Base-by-base conservation (phyloP, 1,140 invertebrate genomes). In the Drosophila subobscura region DNA sequence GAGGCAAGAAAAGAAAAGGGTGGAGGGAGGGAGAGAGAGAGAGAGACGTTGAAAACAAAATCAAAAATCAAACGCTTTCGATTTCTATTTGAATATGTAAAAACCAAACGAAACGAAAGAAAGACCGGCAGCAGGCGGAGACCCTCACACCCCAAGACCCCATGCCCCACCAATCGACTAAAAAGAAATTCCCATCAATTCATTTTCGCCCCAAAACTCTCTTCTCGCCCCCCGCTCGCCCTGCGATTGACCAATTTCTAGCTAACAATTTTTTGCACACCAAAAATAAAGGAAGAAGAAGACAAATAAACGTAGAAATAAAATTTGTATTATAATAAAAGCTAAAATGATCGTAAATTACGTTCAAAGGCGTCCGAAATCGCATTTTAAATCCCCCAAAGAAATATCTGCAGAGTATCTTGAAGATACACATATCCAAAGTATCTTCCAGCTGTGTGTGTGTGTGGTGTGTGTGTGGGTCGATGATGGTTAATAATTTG, bases 131-230 rank as follows among this genome's bases (percentile, higher is more conserved):
- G 72, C 72, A 37, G 68, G 53, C 61, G 41, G 25, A 73, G 25
- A 53, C 41, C 45, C 45, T 23, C 37, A 29, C 44, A 47, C 41
- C 25, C 25, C 22, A 16, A 59, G 25, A 52, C 41, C 45, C n/a
- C 52, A 61, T 44, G 44, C 29, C 45, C 33, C 47, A 23, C 33
- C 60, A 51, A 16, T n/a, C 40, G 53, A 78, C 56, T 56, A 70
- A 74, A 86, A 86, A 81, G 81, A 86, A 88, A 86, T 86, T 86
- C 83, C 83, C 83, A 86, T 86, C 78, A 83, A 86, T 88, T 88
- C 61, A 86, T 88, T 77, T 75, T 59, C 46, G 44, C 55, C 51
- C 33, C 10, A 12, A 12, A 12, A 10, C 33, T 12, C 50, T 50
- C 47, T 46, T 52, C 60, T 54, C 23, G 16, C n/a, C n/a, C 16